A percentile compares a stretch with the other conserved stretches of the same genome.
These are phyloP conservation scores for Alouatta palliata DNA, from an alignment of 2,113 vertebrate genomes.

Conservation along the genomic window DNA sequence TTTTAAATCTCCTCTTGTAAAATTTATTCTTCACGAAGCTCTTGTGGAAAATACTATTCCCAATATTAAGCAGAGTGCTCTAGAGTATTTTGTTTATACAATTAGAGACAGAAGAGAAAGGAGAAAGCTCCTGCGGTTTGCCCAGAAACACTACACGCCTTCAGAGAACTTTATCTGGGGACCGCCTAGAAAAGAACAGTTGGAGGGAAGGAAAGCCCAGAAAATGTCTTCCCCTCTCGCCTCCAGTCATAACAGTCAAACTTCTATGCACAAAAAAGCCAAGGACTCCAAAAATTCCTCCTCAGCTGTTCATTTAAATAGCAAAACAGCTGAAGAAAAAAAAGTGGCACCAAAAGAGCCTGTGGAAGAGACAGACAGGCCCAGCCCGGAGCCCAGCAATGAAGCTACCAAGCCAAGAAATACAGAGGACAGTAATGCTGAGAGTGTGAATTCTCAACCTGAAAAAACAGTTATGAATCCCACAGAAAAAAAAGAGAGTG, in stretches of 20 bases:
- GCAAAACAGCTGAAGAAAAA: slow-evolving; percentile 80
- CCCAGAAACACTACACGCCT: slow-evolving; percentile 92
- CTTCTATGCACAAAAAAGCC: slow-evolving; percentile 80
- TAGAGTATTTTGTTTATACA: slow-evolving; percentile 98
- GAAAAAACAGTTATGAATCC: slow-evolving; percentile 42
- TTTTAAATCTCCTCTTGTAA: slow-evolving; percentile 95
- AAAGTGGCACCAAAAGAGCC: slow-evolving; percentile 74
- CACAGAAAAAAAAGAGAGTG: slow-evolving; percentile 65
- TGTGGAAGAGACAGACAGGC: slow-evolving; percentile 54
- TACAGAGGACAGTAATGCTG: slow-evolving; percentile 55
- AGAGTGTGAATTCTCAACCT: slow-evolving; percentile 54
- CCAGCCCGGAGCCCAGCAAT: slow-evolving; percentile 47
- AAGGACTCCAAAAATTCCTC: slow-evolving; percentile 76
- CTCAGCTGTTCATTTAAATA: slow-evolving; percentile 39
- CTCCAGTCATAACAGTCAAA: slow-evolving; percentile 70
- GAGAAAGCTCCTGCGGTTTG: slow-evolving; percentile 93
- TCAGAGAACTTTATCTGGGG: slow-evolving; percentile 97
- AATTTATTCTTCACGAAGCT: slow-evolving; percentile 94
- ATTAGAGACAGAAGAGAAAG: slow-evolving; percentile 92
- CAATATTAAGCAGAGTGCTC: slow-evolving; percentile 95
- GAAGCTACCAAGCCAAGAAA: slow-evolving; percentile 56
- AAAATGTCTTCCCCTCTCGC: slow-evolving; percentile 77
- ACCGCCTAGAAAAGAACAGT: slow-evolving; percentile 85
- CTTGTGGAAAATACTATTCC: slow-evolving; percentile 92
- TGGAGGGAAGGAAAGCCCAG: slow-evolving; percentile 78